Percentiles rank a stretch among this genome's conserved stretches.
phyloP scores from a whole-genome alignment of 1,140 invertebrate genomes.

The Tetraneura akinire region DNA sequence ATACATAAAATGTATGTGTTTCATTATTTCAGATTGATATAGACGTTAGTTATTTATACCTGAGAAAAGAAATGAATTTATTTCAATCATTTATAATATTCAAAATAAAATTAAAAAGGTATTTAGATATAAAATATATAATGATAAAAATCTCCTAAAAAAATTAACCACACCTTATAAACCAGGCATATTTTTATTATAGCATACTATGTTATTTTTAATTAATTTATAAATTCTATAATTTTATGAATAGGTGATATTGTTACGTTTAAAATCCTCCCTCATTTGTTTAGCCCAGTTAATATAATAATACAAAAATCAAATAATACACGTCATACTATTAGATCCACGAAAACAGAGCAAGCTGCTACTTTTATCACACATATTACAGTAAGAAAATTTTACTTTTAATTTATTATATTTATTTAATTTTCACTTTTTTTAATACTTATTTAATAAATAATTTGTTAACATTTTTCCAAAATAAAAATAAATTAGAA shows the following conservation, averaged over 20 bases:
- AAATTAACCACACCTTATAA: background rate
- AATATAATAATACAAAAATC: background rate
- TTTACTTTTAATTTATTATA: no score
- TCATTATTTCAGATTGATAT: background rate
- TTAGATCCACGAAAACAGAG: background rate
- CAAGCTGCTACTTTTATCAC: background rate
- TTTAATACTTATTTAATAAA: background rate
- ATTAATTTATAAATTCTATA: background rate
- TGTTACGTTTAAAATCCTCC: background rate
- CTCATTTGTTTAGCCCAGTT: background rate
- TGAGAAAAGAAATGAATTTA: background rate
- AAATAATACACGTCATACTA: background rate
- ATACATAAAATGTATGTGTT: no score
- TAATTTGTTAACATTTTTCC: background rate
- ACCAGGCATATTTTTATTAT: slow-evolving; percentile 1
- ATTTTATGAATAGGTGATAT: background rate
- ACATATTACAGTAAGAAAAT: background rate
- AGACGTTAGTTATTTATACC: background rate
- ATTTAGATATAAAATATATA: background rate
- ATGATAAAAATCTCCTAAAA: background rate
- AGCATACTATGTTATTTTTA: background rate
- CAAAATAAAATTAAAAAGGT: background rate
- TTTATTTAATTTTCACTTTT: no score
- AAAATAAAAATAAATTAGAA: background rate
- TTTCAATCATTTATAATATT: background rate